These are phyloP conservation scores for Lysandra coridon DNA, from an alignment of 2,888 invertebrate genomes.

Conservation along the genomic window DNA sequence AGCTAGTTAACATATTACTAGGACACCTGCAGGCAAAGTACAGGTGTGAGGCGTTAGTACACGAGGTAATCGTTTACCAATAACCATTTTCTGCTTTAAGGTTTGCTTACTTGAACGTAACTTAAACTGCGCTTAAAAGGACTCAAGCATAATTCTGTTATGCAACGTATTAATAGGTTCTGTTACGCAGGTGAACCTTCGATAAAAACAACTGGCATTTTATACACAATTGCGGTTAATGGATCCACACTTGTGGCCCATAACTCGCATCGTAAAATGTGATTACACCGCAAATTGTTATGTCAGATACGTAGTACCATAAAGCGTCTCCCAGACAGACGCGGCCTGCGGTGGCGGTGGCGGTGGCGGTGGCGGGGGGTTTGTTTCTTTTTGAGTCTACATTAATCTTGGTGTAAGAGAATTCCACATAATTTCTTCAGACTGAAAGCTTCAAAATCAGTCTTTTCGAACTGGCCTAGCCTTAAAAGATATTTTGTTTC, in stretches of 20 bases:
- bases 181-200: slow-evolving; percentile 14
- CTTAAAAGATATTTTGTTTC: too few relatives aligned
- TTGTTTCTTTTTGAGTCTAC: too few relatives aligned
- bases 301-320: slow-evolving; percentile 19
- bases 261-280: slow-evolving; percentile 15
- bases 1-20: not conserved
- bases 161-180: not conserved
- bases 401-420: too few relatives aligned
- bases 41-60: not conserved
- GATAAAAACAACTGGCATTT: slow-evolving; percentile 19
- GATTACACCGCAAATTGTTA: slow-evolving; percentile 9
- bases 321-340: too few relatives aligned
- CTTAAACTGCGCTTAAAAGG: not conserved
- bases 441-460: too few relatives aligned
- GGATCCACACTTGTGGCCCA: not conserved
- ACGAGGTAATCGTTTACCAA: not conserved
- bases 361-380: too few relatives aligned
- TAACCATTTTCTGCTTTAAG: not conserved
- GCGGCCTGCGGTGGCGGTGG: too few relatives aligned
- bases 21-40: not conserved
- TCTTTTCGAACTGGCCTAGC: too few relatives aligned
- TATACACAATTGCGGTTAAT: not conserved
- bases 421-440: too few relatives aligned
- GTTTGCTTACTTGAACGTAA: not conserved
- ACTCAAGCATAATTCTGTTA: not conserved